A percentile compares a stretch with the other conserved stretches of the same genome.
Evolutionary conservation across 2,797 vertebrate genomes (phyloP).

Genomic region (Gouania willdenowi): DNA sequence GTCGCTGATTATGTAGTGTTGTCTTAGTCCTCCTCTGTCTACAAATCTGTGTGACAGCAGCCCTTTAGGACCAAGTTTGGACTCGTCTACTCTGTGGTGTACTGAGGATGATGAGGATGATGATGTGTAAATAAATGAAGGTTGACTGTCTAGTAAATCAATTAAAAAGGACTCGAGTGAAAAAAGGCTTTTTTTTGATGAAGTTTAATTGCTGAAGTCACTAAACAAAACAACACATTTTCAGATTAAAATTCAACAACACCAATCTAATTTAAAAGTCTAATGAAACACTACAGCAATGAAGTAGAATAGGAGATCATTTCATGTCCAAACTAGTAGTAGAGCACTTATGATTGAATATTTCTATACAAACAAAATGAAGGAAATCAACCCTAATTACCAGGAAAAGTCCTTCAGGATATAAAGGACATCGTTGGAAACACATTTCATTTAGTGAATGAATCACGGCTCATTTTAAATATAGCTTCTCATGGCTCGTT

Average conservation of each 20-base stretch:
- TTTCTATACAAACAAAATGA: constrained; percentile 5
- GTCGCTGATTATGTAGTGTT: no score
- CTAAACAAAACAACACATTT: constrained; percentile 28
- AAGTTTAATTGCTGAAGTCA: constrained; percentile 3
- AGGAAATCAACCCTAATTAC: constrained; percentile 13
- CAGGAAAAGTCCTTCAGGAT: constrained; percentile 5
- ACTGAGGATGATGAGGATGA: no score
- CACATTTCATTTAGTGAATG: constrained; percentile 36
- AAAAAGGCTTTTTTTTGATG: background rate
- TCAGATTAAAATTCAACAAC: constrained; percentile 6
- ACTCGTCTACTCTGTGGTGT: no score
- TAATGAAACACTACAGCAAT: constrained; percentile 35
- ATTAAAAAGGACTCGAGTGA: constrained; percentile 59
- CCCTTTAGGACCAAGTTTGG: no score
- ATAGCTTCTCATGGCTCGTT: constrained; percentile 43
- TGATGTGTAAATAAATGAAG: constrained; percentile 45
- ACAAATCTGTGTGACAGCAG: no score
- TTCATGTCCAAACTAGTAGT: constrained; percentile 10
- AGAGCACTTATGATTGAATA: background rate
- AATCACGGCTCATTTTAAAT: constrained; percentile 32
- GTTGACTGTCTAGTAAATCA: constrained; percentile 54
- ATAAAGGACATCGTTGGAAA: constrained; percentile 14
- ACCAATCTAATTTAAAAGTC: constrained; percentile 11
- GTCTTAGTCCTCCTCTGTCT: no score
- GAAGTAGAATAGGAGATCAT: constrained; percentile 14